Evolutionary conservation across 2,113 vertebrate species (phyloP).

Genomic region (Dasypus novemcinctus): DNA sequence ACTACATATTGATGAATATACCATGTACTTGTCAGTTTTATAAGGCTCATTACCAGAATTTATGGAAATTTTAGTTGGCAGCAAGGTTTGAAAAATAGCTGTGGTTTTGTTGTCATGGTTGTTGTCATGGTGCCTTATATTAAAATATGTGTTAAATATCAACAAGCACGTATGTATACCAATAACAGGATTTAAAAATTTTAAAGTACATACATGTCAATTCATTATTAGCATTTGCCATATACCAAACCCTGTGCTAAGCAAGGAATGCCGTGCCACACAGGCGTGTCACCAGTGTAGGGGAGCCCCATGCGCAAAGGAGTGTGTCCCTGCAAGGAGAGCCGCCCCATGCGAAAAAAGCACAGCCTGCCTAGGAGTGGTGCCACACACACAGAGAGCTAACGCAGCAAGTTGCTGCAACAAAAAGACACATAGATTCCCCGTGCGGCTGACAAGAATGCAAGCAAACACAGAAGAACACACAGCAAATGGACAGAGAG

Average conservation of each 20-base stretch:
- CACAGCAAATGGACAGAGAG: too few species aligned
- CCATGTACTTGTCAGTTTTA: background rate
- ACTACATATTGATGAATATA: background rate
- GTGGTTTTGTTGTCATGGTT: background rate
- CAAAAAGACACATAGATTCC: too few species aligned
- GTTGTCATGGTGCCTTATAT: background rate
- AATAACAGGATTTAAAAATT: conserved; percentile 14
- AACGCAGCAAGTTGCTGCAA: too few species aligned
- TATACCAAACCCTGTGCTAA: background rate
- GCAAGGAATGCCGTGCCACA: too few species aligned
- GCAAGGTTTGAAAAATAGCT: background rate
- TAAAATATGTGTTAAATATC: background rate
- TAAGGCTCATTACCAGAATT: background rate
- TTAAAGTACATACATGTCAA: background rate
- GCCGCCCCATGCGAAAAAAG: too few species aligned
- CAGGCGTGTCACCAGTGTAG: too few species aligned
- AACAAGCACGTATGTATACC: background rate
- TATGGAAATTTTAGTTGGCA: background rate
- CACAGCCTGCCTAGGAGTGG: too few species aligned
- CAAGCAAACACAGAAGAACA: too few species aligned
- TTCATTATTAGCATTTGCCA: background rate
- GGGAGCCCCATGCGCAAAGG: too few species aligned
- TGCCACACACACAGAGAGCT: too few species aligned
- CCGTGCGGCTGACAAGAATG: too few species aligned
- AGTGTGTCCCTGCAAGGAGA: too few species aligned